Percentiles rank a stretch among this genome's conserved stretches.
These are phyloP conservation scores for Sebastes umbrosus DNA, from an alignment of 2,797 vertebrate genomes.

Conservation along the genomic window DNA sequence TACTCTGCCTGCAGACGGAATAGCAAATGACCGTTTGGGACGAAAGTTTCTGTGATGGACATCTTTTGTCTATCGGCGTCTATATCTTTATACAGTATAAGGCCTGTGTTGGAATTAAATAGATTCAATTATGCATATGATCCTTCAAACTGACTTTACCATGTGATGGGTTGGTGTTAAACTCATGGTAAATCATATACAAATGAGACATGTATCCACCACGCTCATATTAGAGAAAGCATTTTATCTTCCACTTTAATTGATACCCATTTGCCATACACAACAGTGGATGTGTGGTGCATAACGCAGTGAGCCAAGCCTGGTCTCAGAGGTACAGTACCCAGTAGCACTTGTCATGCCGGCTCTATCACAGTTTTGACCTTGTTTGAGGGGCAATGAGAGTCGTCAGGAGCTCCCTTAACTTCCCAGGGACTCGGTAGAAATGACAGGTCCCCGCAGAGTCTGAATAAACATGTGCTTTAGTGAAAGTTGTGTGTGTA, in stretches of 20 bases:
- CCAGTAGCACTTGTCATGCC: conserved; percentile 63
- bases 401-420: conserved; percentile 59
- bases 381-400: conserved; percentile 80
- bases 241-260: background rate
- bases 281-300: conserved; percentile 14
- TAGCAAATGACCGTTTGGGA: conserved; percentile 19
- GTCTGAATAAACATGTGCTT: conserved; percentile 77
- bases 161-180: background rate
- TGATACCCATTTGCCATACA: conserved; percentile 12
- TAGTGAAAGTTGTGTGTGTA: conserved; percentile 79
- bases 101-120: background rate
- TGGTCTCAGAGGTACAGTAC: conserved; percentile 62
- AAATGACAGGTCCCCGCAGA: conserved; percentile 79
- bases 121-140: conserved; percentile 5
- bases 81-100: background rate
- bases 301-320: conserved; percentile 9
- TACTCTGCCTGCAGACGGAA: conserved; percentile 44
- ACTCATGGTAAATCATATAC: conserved; percentile 9
- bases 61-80: conserved; percentile 8
- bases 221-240: background rate
- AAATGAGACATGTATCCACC: background rate
- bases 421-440: conserved; percentile 70
- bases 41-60: conserved; percentile 21
- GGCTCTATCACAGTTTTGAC: conserved; percentile 76
- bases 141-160: background rate